A percentile compares a stretch with the other conserved stretches of the same genome.
These are phyloP conservation scores for Tortricodes alternella DNA, from an alignment of 2,888 invertebrate species.

Conservation along the genomic window DNA sequence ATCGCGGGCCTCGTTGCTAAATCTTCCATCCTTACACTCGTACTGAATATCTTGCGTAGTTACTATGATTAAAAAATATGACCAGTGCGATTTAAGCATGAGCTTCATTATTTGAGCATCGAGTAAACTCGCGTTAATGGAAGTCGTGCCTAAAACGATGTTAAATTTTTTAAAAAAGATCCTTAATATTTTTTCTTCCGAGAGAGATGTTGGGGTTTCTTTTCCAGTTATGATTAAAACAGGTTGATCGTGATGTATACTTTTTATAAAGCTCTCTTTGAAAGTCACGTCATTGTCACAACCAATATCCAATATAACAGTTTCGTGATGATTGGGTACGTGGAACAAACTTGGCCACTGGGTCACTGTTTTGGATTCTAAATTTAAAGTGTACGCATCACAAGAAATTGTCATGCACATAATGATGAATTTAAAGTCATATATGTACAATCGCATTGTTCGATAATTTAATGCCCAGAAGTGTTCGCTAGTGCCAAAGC, in stretches of 20 bases:
- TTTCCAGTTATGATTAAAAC: neutral
- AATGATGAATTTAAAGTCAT: neutral
- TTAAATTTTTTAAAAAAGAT: conserved; percentile 28
- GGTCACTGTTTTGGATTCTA: neutral
- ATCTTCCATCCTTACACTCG: conserved; percentile 42
- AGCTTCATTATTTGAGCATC: conserved; percentile 27
- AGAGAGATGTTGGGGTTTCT: neutral
- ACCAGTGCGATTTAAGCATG: conserved; percentile 40
- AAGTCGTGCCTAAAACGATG: conserved; percentile 38
- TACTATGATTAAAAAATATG: conserved; percentile 44
- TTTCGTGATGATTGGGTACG: neutral
- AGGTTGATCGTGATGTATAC: conserved; percentile 4
- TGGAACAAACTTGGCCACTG: neutral
- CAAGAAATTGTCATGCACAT: neutral
- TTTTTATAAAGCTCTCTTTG: conserved; percentile 4
- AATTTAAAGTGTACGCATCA: neutral
- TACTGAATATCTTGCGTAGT: conserved; percentile 37
- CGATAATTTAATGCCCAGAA: neutral
- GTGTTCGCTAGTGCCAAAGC: neutral
- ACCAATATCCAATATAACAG: conserved; percentile 9
- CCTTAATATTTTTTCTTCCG: neutral
- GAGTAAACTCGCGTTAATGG: conserved; percentile 36
- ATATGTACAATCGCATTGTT: neutral
- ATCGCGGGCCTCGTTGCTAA: conserved; percentile 34
- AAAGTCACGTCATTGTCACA: conserved; percentile 4